phyloP scores from a whole-genome alignment of 1,140 invertebrate genomes.

The Conus ventricosus region DNA sequence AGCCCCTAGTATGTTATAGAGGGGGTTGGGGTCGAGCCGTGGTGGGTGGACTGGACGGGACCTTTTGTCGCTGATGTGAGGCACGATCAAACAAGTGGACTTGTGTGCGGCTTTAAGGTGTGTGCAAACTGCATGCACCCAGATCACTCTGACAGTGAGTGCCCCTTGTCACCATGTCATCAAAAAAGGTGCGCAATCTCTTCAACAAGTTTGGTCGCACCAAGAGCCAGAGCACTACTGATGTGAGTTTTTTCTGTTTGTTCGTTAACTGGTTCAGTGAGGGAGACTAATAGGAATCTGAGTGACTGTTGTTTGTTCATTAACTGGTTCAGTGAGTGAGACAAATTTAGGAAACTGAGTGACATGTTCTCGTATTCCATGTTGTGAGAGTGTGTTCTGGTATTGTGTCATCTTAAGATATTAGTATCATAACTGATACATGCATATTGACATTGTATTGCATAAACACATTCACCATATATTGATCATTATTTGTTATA shows the following conservation, averaged over 20 bases:
- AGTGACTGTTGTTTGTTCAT: too few relatives aligned
- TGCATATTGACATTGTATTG: too few relatives aligned
- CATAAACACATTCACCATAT: too few relatives aligned
- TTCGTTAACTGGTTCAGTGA: too few relatives aligned
- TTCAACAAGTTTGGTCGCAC: constrained; percentile 24
- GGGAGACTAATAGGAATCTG: too few relatives aligned
- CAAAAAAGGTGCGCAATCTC: constrained; percentile 28
- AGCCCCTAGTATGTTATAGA: background rate
- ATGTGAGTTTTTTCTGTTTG: constrained; percentile 11
- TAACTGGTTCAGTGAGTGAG: too few relatives aligned
- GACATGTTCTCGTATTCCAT: too few relatives aligned
- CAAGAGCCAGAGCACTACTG: constrained; percentile 39
- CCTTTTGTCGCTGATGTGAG: constrained; percentile 13
- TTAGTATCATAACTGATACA: too few relatives aligned
- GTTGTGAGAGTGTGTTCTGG: too few relatives aligned
- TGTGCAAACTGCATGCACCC: background rate
- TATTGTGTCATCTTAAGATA: too few relatives aligned
- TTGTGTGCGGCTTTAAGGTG: background rate
- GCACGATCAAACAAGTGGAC: background rate
- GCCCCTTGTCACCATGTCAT: constrained; percentile 7
- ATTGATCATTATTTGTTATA: too few relatives aligned
- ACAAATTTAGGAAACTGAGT: too few relatives aligned
- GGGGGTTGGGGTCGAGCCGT: background rate
- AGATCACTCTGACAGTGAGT: background rate
- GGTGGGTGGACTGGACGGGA: background rate